Conservation (phyloP, 2,797 vertebrate genomes). For the Adelosebastes latens region DNA sequence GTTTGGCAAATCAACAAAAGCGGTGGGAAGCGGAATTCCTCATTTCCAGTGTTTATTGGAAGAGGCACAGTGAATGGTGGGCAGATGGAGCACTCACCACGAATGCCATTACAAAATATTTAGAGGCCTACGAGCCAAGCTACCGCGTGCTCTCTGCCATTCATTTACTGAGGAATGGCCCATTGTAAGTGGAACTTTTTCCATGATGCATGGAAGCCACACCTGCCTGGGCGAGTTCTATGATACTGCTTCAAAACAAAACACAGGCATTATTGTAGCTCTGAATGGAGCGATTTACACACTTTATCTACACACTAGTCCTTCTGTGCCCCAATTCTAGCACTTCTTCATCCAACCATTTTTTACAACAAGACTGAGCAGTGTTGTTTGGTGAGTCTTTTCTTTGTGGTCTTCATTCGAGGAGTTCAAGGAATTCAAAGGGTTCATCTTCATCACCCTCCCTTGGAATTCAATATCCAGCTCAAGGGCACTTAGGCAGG, state of each 20-base stretch:
- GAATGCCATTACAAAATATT: constrained; percentile 57
- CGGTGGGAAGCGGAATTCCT: constrained; percentile 57
- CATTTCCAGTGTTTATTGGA: constrained; percentile 63
- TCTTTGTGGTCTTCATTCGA: not conserved
- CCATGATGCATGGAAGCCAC: constrained; percentile 8
- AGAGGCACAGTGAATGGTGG: constrained; percentile 62
- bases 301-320: not conserved
- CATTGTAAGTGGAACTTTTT: constrained; percentile 30
- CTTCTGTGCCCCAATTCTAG: constrained; percentile 8
- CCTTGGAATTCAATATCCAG: not conserved
- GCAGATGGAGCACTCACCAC: constrained; percentile 70
- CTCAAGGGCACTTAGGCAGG: not conserved
- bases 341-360: not conserved
- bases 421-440: not conserved
- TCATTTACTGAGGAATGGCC: constrained; percentile 27
- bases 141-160: constrained; percentile 41
- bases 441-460: not conserved
- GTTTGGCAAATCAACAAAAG: constrained; percentile 66
- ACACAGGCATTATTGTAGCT: constrained; percentile 12
- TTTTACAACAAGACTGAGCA: not conserved
- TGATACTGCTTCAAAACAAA: constrained; percentile 11
- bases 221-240: not conserved
- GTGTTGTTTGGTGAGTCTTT: not conserved
- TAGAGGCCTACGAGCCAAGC: constrained; percentile 43
- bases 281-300: not conserved